Base-by-base conservation (phyloP, 2,888 invertebrate genomes). In the Choristoneura rosaceana region DNA sequence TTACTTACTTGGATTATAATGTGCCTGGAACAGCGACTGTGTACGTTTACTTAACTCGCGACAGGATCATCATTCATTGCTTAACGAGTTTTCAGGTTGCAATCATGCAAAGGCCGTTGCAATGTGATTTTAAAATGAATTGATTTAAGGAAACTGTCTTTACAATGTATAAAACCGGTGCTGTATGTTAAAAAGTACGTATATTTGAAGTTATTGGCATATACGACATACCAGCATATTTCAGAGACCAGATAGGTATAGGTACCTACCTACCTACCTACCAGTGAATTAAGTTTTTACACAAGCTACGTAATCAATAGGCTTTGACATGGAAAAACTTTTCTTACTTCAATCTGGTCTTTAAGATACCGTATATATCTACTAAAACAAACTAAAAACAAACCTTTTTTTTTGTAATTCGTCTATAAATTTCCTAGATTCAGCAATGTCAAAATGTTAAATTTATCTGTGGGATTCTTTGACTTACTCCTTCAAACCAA, bases 41-140 rank as follows among this genome's bases (percentile, higher is more conserved):
- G 47, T 55, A 62, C 45, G 45, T 15, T 25, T 71, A 45, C 66
- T 71, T 71, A 67, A 55, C 45, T 45, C 66, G 41, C 66, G 45
- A 62, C 61, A 61, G 71, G 71, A 67, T 58, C 71, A 71, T 71
- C 66, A 71, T 52, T 71, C 66, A 71, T 65, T 38, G 38, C 66
- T 45, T 61, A 71, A 71, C 71, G 71, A 67, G 71, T 71, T 71
- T 67, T 61, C 62, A 62, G 34, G 60, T n/a, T 59, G 61, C 66
- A 61, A 62, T 62, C 62, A 71, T 66, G 66, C 43, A 55, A 52
- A 66, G 62, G 43, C 10, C 15, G 60, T 67, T 66, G 55, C 45
- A 67, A 45, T 25, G n/a, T 62, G 61, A 71, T 64, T 71, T 66
- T 71, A 66, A 25, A 43, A 65, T 43, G 43, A 52, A 60, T 70